Evolutionary conservation across 2,113 vertebrate genomes (phyloP).

Genomic region (Orycteropus afer): DNA sequence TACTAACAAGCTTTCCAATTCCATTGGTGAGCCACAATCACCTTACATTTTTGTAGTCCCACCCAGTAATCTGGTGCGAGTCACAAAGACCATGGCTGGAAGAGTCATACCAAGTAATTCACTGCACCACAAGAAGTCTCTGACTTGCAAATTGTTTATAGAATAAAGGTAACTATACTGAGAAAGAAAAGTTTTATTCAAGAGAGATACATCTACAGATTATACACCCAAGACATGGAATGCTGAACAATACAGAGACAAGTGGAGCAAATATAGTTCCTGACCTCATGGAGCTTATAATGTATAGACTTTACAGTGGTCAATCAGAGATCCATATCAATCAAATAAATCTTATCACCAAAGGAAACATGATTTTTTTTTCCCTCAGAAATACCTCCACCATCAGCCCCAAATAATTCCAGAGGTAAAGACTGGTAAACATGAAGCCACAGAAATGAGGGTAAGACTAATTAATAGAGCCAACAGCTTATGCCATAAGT

Average conservation of each 20-base stretch:
- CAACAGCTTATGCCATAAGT: not conserved
- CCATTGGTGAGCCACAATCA: no score
- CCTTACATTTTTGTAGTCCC: no score
- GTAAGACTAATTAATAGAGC: not conserved
- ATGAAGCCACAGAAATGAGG: not conserved
- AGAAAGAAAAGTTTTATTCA: not conserved
- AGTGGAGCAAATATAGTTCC: not conserved
- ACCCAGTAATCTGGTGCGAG: no score
- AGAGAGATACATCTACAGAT: not conserved
- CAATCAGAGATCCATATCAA: not conserved
- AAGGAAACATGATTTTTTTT: not conserved
- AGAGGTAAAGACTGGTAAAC: not conserved
- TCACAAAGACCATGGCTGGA: no score
- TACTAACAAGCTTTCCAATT: no score
- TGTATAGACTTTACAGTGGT: not conserved
- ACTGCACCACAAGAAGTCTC: no score
- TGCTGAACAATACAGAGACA: not conserved
- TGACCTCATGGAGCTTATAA: not conserved
- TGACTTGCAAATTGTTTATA: not conserved
- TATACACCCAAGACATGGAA: not conserved
- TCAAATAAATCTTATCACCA: not conserved
- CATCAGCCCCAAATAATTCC: not conserved
- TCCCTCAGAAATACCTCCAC: no score
- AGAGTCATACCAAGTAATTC: no score
- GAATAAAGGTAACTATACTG: not conserved